A percentile compares a stretch with the other conserved stretches of the same genome.
Evolutionary conservation across 2,888 invertebrate species (phyloP).

Genomic region (Tuta absoluta): DNA sequence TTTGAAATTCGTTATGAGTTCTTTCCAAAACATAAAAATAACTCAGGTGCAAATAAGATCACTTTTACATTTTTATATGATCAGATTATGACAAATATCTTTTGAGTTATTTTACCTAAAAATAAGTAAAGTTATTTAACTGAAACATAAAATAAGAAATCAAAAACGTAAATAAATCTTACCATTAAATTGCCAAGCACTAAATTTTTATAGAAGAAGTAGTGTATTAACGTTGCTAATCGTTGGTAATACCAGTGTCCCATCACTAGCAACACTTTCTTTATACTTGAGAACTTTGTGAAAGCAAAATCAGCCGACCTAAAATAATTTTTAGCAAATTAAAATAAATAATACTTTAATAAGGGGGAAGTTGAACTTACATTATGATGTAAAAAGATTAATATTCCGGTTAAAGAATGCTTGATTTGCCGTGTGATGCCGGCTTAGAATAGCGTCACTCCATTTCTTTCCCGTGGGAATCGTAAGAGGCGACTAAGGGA

Average conservation of each 20-base stretch:
- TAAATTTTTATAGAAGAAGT: constrained; percentile 93
- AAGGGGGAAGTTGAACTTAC: background rate
- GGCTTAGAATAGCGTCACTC: too few species aligned
- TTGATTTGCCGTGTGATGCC: too few species aligned
- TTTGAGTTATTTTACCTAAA: background rate
- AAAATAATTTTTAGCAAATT: constrained; percentile 33
- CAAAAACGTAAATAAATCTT: constrained; percentile 40
- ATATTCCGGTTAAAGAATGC: too few species aligned
- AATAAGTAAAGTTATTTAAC: background rate
- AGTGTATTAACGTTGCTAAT: constrained; percentile 87
- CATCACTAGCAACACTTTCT: constrained; percentile 88
- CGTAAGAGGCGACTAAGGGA: too few species aligned
- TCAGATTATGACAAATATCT: too few species aligned
- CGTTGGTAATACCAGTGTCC: constrained; percentile 92
- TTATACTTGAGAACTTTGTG: constrained; percentile 89
- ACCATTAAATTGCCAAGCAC: constrained; percentile 85
- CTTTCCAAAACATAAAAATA: too few species aligned
- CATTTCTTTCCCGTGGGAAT: too few species aligned
- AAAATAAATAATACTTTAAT: background rate
- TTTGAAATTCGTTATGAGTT: too few species aligned
- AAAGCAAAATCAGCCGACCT: constrained; percentile 93
- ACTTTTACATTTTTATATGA: too few species aligned
- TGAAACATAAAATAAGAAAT: background rate
- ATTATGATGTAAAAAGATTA: too few species aligned
- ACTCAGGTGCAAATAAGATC: too few species aligned